These are phyloP conservation scores for Anniella stebbinsi DNA, from an alignment of 2,797 vertebrate species.

Conservation along the genomic window DNA sequence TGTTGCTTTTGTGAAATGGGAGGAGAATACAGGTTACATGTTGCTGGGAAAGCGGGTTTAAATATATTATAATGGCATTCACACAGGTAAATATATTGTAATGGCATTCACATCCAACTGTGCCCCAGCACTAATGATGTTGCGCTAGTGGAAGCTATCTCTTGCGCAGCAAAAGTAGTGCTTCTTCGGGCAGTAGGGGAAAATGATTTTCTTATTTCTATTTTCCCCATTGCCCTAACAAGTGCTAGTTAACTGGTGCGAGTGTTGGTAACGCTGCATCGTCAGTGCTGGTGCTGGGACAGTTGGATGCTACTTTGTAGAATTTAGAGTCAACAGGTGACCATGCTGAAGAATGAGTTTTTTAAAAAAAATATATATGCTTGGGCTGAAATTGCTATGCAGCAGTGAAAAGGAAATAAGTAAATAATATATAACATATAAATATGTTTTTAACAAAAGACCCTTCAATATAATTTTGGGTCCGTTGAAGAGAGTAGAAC, in stretches of 20 bases:
- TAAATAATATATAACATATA: background rate
- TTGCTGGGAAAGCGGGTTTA: background rate
- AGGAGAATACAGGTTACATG: background rate
- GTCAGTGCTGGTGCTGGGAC: no score
- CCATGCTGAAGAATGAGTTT: background rate
- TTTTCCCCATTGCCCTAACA: no score
- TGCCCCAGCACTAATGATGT: no score
- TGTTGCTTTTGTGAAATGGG: background rate
- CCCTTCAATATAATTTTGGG: background rate
- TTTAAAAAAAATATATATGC: background rate
- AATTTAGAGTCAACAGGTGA: background rate
- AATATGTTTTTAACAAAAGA: background rate
- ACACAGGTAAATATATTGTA: background rate
- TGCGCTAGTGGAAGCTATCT: no score
- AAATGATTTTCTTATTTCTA: no score
- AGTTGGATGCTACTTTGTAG: background rate
- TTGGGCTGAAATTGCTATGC: slow-evolving; percentile 1
- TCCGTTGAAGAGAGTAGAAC: background rate
- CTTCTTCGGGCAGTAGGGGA: no score
- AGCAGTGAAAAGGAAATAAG: background rate
- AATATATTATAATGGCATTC: background rate
- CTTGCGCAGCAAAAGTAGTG: no score
- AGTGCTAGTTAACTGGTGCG: no score
- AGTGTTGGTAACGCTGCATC: no score
- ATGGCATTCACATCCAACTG: background rate